A percentile compares a stretch with the other conserved stretches of the same genome.
phyloP scores from a whole-genome alignment of 2,113 vertebrate species.

The Formicarius rufipectus region DNA sequence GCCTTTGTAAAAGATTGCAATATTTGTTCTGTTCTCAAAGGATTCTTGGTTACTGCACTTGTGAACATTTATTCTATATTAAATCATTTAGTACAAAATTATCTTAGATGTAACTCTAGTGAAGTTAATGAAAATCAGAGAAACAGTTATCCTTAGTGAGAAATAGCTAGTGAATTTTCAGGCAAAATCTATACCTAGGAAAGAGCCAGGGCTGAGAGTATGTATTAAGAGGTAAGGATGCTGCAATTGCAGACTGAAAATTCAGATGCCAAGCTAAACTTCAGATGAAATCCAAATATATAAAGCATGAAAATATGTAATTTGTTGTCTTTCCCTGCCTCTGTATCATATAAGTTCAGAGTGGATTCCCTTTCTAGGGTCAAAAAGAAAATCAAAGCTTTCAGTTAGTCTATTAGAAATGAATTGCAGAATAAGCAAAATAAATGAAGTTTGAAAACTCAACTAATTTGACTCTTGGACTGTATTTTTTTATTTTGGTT shows the following conservation, averaged over 20 bases:
- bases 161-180: neutral
- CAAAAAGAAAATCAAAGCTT: neutral
- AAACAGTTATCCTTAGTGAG: neutral
- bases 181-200: neutral
- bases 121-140: neutral
- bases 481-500: neutral
- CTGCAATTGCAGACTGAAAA: neutral
- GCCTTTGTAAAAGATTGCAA: neutral
- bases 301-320: neutral
- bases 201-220: neutral
- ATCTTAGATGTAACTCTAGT: neutral
- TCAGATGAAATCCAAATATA: neutral
- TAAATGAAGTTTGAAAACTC: neutral
- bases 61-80: neutral
- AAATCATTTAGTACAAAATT: neutral
- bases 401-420: neutral
- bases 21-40: neutral
- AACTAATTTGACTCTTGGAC: neutral
- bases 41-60: neutral
- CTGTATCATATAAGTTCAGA: neutral
- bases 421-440: neutral
- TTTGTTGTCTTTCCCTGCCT: neutral
- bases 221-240: neutral
- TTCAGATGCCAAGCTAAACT: neutral
- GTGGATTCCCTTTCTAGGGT: neutral